Percentiles rank a stretch among this genome's conserved stretches.
phyloP scores from a whole-genome alignment of 2,888 invertebrate species.

The Caenorhabditis parvicauda region DNA sequence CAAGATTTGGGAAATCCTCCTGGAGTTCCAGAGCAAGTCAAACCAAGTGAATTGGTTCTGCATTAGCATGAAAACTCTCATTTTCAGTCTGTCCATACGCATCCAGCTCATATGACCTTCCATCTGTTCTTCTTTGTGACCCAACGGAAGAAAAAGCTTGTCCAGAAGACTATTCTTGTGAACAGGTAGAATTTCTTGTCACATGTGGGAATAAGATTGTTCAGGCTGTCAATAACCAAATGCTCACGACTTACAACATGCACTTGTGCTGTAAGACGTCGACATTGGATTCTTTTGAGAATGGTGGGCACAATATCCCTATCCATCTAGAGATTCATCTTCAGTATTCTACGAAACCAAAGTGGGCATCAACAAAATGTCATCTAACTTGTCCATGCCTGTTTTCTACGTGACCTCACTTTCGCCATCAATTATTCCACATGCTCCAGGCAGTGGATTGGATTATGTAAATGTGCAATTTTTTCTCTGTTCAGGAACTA shows the following conservation, averaged over 20 bases:
- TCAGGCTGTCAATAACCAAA: constrained; percentile 43
- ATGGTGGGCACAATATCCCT: constrained; percentile 24
- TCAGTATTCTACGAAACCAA: constrained; percentile 52
- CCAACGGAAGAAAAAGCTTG: constrained; percentile 46
- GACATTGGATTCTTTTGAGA: constrained; percentile 45
- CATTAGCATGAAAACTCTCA: background rate
- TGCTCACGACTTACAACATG: constrained; percentile 51
- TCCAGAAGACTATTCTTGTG: constrained; percentile 40
- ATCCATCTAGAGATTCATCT: background rate
- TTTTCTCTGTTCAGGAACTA: background rate
- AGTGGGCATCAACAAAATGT: constrained; percentile 52
- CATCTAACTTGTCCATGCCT: constrained; percentile 47
- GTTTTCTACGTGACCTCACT: constrained; percentile 49
- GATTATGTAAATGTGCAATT: constrained; percentile 33
- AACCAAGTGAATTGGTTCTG: constrained; percentile 36
- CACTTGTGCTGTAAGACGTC: constrained; percentile 49
- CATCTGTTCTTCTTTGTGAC: constrained; percentile 47
- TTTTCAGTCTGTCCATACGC: constrained; percentile 47
- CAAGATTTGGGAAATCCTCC: constrained; percentile 46
- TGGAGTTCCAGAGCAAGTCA: constrained; percentile 49
- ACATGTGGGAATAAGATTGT: background rate
- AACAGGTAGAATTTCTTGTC: constrained; percentile 13
- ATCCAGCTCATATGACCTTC: constrained; percentile 45
- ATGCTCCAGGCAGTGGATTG: constrained; percentile 41
- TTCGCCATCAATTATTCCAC: constrained; percentile 47